Percentiles rank a stretch among this genome's conserved stretches.
Conservation (phyloP, 2,888 invertebrate species). For the Catocala fraxini region DNA sequence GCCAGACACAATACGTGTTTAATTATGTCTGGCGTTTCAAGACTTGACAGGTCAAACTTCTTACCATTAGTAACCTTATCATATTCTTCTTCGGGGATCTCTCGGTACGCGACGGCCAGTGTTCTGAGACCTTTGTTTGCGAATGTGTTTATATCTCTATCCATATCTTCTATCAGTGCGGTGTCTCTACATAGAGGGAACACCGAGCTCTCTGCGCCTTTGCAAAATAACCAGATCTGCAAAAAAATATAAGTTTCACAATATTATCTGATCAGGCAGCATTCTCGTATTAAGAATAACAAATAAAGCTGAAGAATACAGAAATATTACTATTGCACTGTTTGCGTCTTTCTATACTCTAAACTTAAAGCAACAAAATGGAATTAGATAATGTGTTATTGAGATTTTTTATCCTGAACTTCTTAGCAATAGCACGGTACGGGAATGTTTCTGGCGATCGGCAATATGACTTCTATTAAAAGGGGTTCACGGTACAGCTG, state of each 20-base stretch:
- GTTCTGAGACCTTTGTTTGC: conserved; percentile 93
- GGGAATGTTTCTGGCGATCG: too few species aligned
- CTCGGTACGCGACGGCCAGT: conserved; percentile 92
- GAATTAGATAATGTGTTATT: too few species aligned
- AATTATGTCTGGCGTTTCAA: too few species aligned
- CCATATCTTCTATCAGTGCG: conserved; percentile 76
- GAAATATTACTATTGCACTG: too few species aligned
- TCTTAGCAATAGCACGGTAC: too few species aligned
- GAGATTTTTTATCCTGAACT: too few species aligned
- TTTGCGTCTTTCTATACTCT: too few species aligned
- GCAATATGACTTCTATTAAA: too few species aligned
- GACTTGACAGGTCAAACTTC: conserved; percentile 30
- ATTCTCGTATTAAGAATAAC: background rate
- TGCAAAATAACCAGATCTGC: conserved; percentile 91
- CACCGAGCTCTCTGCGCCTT: conserved; percentile 94
- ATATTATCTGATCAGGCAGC: background rate
- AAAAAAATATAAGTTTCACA: background rate
- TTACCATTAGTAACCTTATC: conserved; percentile 84
- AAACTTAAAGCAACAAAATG: too few species aligned
- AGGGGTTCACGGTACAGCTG: too few species aligned
- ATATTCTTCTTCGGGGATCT: conserved; percentile 91
- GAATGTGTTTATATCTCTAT: conserved; percentile 86
- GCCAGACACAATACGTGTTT: too few species aligned
- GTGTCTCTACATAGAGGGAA: conserved; percentile 89
- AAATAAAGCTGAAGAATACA: too few species aligned